Conservation (phyloP, 1,140 invertebrate species). For the Proales similis region DNA sequence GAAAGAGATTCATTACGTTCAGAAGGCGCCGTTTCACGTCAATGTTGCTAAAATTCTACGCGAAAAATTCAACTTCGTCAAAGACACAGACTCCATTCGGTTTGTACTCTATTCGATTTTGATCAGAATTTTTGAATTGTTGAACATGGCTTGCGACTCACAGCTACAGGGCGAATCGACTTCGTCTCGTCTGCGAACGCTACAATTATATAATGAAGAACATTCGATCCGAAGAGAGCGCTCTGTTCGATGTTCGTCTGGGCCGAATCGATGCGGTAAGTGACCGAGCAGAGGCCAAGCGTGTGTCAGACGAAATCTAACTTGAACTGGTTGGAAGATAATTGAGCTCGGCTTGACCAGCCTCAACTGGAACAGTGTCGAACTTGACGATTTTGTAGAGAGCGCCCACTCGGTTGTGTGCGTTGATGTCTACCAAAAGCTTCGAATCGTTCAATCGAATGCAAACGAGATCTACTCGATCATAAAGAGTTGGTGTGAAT, state of each 20-base stretch:
- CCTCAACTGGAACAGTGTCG: slow-evolving; percentile 51
- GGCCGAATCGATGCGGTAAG: slow-evolving; percentile 48
- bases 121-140: slow-evolving; percentile 39
- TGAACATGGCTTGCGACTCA: slow-evolving; percentile 45
- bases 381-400: slow-evolving; percentile 51
- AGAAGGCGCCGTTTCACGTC: slow-evolving; percentile 46
- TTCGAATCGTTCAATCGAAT: slow-evolving; percentile 47
- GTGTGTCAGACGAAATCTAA: background rate
- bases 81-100: slow-evolving; percentile 19
- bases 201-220: slow-evolving; percentile 52
- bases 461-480: slow-evolving; percentile 27
- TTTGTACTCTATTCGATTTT: slow-evolving; percentile 2
- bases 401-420: slow-evolving; percentile 48
- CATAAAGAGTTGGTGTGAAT: slow-evolving; percentile 31
- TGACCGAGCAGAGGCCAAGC: background rate
- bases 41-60: slow-evolving; percentile 24
- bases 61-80: slow-evolving; percentile 30
- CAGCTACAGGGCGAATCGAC: slow-evolving; percentile 45
- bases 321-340: slow-evolving; percentile 38
- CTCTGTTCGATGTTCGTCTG: slow-evolving; percentile 50
- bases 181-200: slow-evolving; percentile 51
- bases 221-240: slow-evolving; percentile 48
- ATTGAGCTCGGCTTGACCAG: slow-evolving; percentile 45
- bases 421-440: slow-evolving; percentile 47
- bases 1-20: slow-evolving; percentile 48